Evolutionary conservation across 1,140 invertebrate species (phyloP).

Genomic region (Drosophila murphyi): DNA sequence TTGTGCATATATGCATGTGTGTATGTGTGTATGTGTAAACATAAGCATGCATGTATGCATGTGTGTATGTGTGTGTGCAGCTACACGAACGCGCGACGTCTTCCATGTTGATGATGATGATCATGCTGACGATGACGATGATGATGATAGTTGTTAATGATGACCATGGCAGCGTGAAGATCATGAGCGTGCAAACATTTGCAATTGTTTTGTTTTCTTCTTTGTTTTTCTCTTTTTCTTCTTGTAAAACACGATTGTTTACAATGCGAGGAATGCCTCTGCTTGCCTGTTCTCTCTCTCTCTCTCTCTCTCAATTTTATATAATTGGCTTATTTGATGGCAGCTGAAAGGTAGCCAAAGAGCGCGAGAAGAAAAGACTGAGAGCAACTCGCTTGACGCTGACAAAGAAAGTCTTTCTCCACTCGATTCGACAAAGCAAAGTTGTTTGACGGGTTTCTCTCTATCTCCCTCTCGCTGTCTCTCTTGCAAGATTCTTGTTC

Average conservation of each 20-base stretch:
- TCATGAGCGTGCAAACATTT: constrained; percentile 47
- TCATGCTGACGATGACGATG: constrained; percentile 27
- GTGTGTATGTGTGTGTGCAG: background rate
- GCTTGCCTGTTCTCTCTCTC: background rate
- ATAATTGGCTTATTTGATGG: constrained; percentile 20
- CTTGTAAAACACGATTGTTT: constrained; percentile 40
- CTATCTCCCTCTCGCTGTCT: background rate
- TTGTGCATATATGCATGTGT: background rate
- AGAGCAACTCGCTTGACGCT: constrained; percentile 33
- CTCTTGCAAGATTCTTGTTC: constrained; percentile 31
- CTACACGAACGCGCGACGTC: background rate
- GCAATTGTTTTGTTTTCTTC: constrained; percentile 49
- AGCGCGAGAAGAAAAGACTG: constrained; percentile 34
- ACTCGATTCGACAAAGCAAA: constrained; percentile 3
- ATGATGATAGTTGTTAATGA: constrained; percentile 37
- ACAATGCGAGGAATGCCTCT: constrained; percentile 49
- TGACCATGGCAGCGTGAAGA: constrained; percentile 67
- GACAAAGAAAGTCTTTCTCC: constrained; percentile 61
- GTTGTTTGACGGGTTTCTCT: constrained; percentile 19
- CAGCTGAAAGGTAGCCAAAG: background rate
- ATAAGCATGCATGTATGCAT: background rate
- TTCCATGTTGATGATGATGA: constrained; percentile 31
- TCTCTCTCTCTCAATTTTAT: constrained; percentile 2
- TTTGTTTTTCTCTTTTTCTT: constrained; percentile 2
- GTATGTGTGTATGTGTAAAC: background rate